Evolutionary conservation across 2,888 invertebrate genomes (phyloP), one percentile per base, ranked within the genome.

Genomic region (Epinotia ramella): DNA sequence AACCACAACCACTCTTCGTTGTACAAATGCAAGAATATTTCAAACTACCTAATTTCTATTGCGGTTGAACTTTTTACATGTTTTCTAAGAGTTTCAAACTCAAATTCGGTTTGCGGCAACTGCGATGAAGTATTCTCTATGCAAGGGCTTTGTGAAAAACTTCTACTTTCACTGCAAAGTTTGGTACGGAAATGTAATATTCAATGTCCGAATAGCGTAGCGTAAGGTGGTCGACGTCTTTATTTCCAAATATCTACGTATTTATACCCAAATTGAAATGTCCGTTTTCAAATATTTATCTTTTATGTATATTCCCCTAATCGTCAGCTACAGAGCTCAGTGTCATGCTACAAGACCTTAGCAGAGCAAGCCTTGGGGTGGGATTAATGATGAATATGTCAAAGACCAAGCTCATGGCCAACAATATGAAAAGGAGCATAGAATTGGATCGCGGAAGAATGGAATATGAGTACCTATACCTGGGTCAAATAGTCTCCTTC

Each of bases 1-100:
- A 5, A 24, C n/a, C 59, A 60, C 24, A 13, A 33, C n/a, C n/a
- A 59, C 24, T n/a, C 46, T 28, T 73, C 46, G n/a, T n/a, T n/a
- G 59, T 57, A 64, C 44, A 56, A 72, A 65, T 72, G 72, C 46
- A 73, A 73, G 28, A 44, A 44, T 44, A 44, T 64, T 59, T 66
- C 53, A 49, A 73, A 73, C 24, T 62, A n/a, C n/a, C n/a, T n/a
- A 13, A n/a, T 24, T 63, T n/a, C 33, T 24, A 70, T 18, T 75
- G 70, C 60, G 70, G 75, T 75, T 60, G 24, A 72, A 76, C 67
- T 67, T 76, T 49, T 62, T 46, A 76, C 76, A 76, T 62, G 76
- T 67, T 72, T 57, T 56, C 67, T 63, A 67, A 76, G 72, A 76
- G 71, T 76, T 76, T 62, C 28, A 62, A 76, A 72, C 71, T 66